A percentile compares a stretch with the other conserved stretches of the same genome.
Evolutionary conservation across 2,888 invertebrate species (phyloP).

Genomic region (Lysandra coridon): DNA sequence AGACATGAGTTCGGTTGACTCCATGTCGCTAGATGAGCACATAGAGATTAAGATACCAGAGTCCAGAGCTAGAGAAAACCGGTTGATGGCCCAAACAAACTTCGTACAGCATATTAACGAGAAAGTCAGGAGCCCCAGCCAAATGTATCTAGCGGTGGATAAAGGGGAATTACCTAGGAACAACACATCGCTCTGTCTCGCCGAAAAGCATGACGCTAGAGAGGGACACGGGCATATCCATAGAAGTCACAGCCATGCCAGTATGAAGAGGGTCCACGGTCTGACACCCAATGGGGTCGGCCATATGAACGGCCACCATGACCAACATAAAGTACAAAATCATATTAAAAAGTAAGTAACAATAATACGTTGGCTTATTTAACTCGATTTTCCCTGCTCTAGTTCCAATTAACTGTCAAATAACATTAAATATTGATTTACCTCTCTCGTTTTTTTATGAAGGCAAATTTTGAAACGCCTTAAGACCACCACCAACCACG

Average conservation of each 20-base stretch:
- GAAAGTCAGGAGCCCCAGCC: constrained; percentile 62
- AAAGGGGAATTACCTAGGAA: constrained; percentile 55
- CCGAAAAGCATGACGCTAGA: constrained; percentile 37
- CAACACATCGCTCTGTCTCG: constrained; percentile 41
- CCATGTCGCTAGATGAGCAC: constrained; percentile 81
- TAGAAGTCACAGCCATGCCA: constrained; percentile 71
- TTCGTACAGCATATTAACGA: constrained; percentile 73
- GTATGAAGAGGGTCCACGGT: constrained; percentile 66
- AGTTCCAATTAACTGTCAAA: no score
- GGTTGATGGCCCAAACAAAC: constrained; percentile 73
- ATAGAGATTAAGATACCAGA: constrained; percentile 82
- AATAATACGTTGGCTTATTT: no score
- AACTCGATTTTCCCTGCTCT: not conserved
- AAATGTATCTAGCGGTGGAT: constrained; percentile 67
- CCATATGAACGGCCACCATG: constrained; percentile 57
- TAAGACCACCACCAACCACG: no score
- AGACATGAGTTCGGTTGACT: constrained; percentile 82
- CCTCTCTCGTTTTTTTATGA: no score
- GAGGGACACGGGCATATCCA: constrained; percentile 59
- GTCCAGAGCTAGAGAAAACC: constrained; percentile 70
- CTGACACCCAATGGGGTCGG: constrained; percentile 66
- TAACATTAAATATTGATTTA: no score
- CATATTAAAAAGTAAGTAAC: constrained; percentile 63
- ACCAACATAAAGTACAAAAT: constrained; percentile 57
- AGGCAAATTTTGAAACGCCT: no score